phyloP scores from a whole-genome alignment of 2,797 vertebrate species.

The Mus spretus region DNA sequence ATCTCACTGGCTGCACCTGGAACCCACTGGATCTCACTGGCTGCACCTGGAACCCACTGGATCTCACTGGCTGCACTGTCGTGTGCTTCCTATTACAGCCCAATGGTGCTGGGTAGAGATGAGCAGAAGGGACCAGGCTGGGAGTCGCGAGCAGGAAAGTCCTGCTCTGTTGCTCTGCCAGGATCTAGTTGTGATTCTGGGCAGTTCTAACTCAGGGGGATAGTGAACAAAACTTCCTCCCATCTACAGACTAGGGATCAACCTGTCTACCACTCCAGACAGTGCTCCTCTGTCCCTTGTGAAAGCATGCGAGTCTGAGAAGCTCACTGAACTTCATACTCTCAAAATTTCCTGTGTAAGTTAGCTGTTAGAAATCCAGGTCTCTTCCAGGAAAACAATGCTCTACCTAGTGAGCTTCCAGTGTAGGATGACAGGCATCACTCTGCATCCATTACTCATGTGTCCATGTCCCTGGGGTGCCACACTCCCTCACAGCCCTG shows the following conservation, averaged over 20 bases:
- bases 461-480: not conserved
- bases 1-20: too few relatives aligned
- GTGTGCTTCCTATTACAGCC: conserved; percentile 70
- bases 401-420: not conserved
- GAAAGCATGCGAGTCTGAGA: not conserved
- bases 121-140: conserved; percentile 15
- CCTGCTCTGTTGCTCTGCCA: not conserved
- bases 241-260: not conserved
- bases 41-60: conserved; percentile 55
- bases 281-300: not conserved
- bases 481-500: not conserved
- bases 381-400: not conserved
- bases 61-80: not conserved
- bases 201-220: not conserved
- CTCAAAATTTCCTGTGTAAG: conserved; percentile 24
- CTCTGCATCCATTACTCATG: not conserved
- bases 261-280: not conserved
- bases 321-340: not conserved
- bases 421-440: not conserved
- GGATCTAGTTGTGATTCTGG: conserved; percentile 21
- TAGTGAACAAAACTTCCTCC: not conserved
- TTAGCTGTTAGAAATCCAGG: conserved; percentile 9
- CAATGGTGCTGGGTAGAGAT: not conserved
- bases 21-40: not conserved
- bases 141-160: not conserved